A percentile compares a stretch with the other conserved stretches of the same genome.
phyloP scores from a whole-genome alignment of 2,797 vertebrate species.

The Lindbergichthys nudifrons region DNA sequence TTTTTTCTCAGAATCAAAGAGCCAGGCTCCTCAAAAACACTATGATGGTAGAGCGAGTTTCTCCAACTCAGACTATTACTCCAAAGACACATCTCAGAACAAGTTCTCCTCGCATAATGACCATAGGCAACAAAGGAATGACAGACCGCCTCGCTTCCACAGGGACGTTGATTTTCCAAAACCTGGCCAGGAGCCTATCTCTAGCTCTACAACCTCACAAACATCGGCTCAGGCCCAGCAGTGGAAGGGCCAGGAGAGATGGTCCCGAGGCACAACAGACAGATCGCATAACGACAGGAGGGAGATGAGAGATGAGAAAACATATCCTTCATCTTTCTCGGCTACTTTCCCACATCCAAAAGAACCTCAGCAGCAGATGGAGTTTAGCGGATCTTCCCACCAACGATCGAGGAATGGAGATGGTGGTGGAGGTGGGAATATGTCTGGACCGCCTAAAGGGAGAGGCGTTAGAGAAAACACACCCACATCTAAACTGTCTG shows the following conservation, averaged over 20 bases:
- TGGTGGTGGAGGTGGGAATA: slow-evolving; percentile 39
- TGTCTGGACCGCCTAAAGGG: slow-evolving; percentile 58
- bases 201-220: slow-evolving; percentile 62
- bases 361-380: slow-evolving; percentile 79
- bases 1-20: slow-evolving; percentile 87
- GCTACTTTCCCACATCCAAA: slow-evolving; percentile 86
- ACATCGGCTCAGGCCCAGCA: slow-evolving; percentile 74
- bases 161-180: slow-evolving; percentile 90
- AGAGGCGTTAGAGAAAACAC: slow-evolving; percentile 72
- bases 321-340: slow-evolving; percentile 71
- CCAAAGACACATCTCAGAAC: slow-evolving; percentile 86
- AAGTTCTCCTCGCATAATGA: slow-evolving; percentile 88
- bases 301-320: slow-evolving; percentile 72
- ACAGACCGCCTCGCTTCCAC: slow-evolving; percentile 95
- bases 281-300: slow-evolving; percentile 86
- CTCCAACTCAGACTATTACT: slow-evolving; percentile 84
- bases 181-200: slow-evolving; percentile 84
- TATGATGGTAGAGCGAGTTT: slow-evolving; percentile 84
- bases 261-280: slow-evolving; percentile 78
- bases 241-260: slow-evolving; percentile 88
- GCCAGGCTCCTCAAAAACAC: slow-evolving; percentile 82
- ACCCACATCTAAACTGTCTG: slow-evolving; percentile 46
- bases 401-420: slow-evolving; percentile 79
- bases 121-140: slow-evolving; percentile 89
- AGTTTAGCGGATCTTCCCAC: slow-evolving; percentile 79